phyloP scores from a whole-genome alignment of 2,797 vertebrate genomes.

The Notolabrus celidotus region DNA sequence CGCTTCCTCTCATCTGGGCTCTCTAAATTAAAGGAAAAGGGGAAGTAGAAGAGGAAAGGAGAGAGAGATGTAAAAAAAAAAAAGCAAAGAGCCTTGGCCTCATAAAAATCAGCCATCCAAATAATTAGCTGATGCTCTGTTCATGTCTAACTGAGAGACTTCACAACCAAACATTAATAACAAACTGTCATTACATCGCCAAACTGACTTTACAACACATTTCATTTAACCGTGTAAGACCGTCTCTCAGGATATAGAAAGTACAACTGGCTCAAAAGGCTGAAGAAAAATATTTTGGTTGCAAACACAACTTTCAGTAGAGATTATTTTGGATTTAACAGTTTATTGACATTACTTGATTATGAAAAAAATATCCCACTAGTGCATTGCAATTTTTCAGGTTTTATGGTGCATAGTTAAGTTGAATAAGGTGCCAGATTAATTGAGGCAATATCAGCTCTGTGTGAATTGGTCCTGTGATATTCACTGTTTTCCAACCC shows the following conservation, averaged over 20 bases:
- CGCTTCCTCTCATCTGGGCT: slow-evolving; percentile 24
- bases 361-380: slow-evolving; percentile 17
- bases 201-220: slow-evolving; percentile 31
- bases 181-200: slow-evolving; percentile 40
- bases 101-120: slow-evolving; percentile 59
- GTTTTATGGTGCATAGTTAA: too few species aligned
- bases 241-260: slow-evolving; percentile 14
- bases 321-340: slow-evolving; percentile 13
- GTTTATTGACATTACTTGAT: slow-evolving; percentile 28
- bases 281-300: slow-evolving; percentile 6
- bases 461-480: too few species aligned
- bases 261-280: slow-evolving; percentile 3
- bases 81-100: slow-evolving; percentile 11
- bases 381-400: neutral
- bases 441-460: too few species aligned
- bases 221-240: slow-evolving; percentile 9
- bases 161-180: slow-evolving; percentile 55
- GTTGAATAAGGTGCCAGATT: too few species aligned
- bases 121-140: slow-evolving; percentile 61
- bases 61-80: slow-evolving; percentile 22
- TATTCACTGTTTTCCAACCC: too few species aligned
- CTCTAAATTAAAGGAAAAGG: slow-evolving; percentile 12
- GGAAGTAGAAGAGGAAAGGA: neutral
- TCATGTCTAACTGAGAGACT: slow-evolving; percentile 50
- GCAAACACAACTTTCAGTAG: slow-evolving; percentile 15